Evolutionary conservation across 2,113 vertebrate genomes (phyloP).

Genomic region (Seriola quinqueradiata): DNA sequence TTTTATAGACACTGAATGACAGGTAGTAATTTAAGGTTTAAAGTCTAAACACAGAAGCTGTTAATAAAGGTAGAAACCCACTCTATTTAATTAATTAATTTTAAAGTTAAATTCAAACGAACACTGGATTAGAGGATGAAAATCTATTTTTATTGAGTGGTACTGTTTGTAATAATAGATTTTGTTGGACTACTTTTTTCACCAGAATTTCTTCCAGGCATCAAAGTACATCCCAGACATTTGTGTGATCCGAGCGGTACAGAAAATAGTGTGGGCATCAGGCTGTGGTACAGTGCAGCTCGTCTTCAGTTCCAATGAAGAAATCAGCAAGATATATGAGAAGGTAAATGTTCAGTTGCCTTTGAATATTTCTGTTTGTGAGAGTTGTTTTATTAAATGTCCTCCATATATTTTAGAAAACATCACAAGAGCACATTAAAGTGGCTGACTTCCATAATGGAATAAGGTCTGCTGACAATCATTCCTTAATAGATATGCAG

Average conservation of each 20-base stretch:
- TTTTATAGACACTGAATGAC: background rate
- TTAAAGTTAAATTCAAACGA: constrained; percentile 1
- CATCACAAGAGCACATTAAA: background rate
- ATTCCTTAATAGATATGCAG: background rate
- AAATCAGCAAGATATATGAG: constrained; percentile 98
- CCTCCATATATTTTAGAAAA: background rate
- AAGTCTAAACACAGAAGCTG: background rate
- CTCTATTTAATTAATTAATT: too few relatives aligned
- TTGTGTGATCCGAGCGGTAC: constrained; percentile 96
- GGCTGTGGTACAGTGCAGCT: constrained; percentile 97
- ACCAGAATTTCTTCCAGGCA: constrained; percentile 88
- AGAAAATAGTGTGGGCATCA: constrained; percentile 99
- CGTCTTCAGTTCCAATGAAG: constrained; percentile 98
- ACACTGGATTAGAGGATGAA: background rate
- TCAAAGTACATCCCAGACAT: constrained; percentile 99
- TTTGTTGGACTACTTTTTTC: constrained; percentile 54
- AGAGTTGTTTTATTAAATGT: too few relatives aligned
- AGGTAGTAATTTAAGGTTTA: background rate
- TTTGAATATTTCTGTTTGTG: background rate
- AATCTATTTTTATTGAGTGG: background rate
- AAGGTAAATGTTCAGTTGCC: constrained; percentile 86
- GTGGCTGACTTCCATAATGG: background rate
- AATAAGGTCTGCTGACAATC: background rate
- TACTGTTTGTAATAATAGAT: constrained; percentile 39
- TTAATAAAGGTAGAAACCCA: background rate